These are phyloP conservation scores for Drosophila percnosoma DNA, from an alignment of 2,888 invertebrate species.

Conservation along the genomic window DNA sequence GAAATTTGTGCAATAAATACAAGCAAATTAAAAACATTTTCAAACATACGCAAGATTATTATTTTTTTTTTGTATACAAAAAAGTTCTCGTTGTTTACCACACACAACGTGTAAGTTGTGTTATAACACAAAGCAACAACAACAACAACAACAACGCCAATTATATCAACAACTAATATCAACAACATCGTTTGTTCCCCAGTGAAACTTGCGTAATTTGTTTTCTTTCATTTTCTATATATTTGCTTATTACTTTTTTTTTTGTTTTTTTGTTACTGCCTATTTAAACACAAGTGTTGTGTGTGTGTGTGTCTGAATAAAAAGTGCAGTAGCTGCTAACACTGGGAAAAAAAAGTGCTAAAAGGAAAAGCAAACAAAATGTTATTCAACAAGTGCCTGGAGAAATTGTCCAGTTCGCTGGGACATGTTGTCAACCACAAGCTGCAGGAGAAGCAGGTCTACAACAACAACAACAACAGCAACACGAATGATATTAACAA, in stretches of 20 bases:
- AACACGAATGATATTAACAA: conserved; percentile 23
- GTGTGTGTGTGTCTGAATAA: conserved; percentile 21
- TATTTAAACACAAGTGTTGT: conserved; percentile 5
- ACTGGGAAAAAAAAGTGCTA: conserved; percentile 13
- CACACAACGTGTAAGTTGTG: conserved; percentile 45
- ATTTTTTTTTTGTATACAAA: conserved; percentile 35
- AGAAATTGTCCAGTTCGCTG: conserved; percentile 83
- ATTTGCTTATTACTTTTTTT: not conserved
- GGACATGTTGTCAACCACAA: conserved; percentile 73
- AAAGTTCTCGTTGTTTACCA: conserved; percentile 11
- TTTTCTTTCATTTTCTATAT: conserved; percentile 5
- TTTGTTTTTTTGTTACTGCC: conserved; percentile 5
- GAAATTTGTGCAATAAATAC: conserved; percentile 73
- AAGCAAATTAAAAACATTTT: conserved; percentile 22
- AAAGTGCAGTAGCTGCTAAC: not conserved
- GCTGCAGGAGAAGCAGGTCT: conserved; percentile 70
- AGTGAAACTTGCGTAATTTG: conserved; percentile 5
- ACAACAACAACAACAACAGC: conserved; percentile 54
- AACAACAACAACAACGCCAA: conserved; percentile 30
- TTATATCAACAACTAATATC: conserved; percentile 3
- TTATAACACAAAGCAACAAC: conserved; percentile 39
- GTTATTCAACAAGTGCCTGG: conserved; percentile 84
- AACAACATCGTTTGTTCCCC: conserved; percentile 35
- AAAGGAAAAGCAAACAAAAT: conserved; percentile 53
- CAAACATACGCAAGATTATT: conserved; percentile 37